Evolutionary conservation across 2,113 vertebrate species (phyloP), one percentile per base, ranked within the genome.

Genomic region (Mormyrus iriodes): DNA sequence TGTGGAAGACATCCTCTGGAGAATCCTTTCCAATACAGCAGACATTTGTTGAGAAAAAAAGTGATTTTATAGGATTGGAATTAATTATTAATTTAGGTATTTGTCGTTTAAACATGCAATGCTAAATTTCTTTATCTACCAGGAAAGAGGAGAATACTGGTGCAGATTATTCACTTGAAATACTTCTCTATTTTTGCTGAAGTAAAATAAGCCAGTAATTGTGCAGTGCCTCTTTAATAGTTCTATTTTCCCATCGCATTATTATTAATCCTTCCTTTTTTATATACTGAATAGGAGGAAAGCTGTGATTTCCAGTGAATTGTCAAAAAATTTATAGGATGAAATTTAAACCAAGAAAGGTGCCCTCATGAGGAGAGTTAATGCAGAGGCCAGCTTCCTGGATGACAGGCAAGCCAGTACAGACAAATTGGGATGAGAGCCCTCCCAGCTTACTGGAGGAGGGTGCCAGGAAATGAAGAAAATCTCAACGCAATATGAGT

Each of bases 21-120:
- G 51, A 61, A 49, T 96, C 95, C 96, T 96, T 88, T 83, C 13
- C 86, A 90, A 21, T 52, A 53, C 49, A 92, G 79, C 51, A 19
- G n/a, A 49, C 12, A 87, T 2, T 27, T 27, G 13, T 48, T 84
- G 21, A 46, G 8, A 84, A 48, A 9, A 46, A 21, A 84, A 82
- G 55, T 69, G 27, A 69, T n/a, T 42, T 42, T 5, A 42, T 42
- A 42, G 73, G 35, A 79, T 42, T 79, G 35, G 31, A 39, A 79
- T 39, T 79, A 79, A 79, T 39, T 19, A 7, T 35, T 79, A 79
- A 79, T 42, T 42, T 39, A 17, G 19, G 15, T 35, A 19, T 39
- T 65, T 79, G 73, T 79, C 73, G 7, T 42, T 42, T 79, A 79
- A 79, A 79, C 35, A 8, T 79, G 6, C 1, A 79, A 79, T 42